A percentile compares a stretch with the other conserved stretches of the same genome.
Evolutionary conservation across 2,888 invertebrate genomes (phyloP).

Genomic region (Synanthedon formicaeformis): DNA sequence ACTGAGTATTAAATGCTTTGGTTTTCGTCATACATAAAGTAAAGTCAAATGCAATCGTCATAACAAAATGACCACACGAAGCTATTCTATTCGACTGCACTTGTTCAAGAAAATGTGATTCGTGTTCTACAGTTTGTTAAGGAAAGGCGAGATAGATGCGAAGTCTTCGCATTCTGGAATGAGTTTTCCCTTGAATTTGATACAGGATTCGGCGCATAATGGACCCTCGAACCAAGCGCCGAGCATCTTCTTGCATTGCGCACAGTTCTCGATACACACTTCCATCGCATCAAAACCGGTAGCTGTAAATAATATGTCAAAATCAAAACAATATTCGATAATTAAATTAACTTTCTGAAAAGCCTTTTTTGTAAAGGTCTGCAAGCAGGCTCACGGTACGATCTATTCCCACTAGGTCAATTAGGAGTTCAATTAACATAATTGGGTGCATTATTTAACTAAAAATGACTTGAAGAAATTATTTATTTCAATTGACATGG

Average conservation of each 20-base stretch:
- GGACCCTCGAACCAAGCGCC: constrained; percentile 89
- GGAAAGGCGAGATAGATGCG: constrained; percentile 82
- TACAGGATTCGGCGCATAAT: constrained; percentile 85
- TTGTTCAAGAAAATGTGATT: too few species aligned
- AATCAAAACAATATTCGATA: constrained; percentile 3
- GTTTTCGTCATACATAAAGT: constrained; percentile 13
- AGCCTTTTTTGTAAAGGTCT: too few species aligned
- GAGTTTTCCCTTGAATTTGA: constrained; percentile 84
- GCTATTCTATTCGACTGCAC: too few species aligned
- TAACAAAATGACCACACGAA: too few species aligned
- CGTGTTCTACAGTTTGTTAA: constrained; percentile 55
- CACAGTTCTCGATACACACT: constrained; percentile 87
- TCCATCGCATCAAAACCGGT: constrained; percentile 71
- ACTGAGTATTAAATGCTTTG: constrained; percentile 37
- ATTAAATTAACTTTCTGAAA: too few species aligned
- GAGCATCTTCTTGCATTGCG: constrained; percentile 90
- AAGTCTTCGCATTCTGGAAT: constrained; percentile 89
- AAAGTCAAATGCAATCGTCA: too few species aligned
- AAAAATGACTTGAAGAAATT: too few species aligned
- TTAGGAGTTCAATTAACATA: too few species aligned
- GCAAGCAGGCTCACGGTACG: too few species aligned
- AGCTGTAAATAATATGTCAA: constrained; percentile 22
- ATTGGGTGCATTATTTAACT: too few species aligned
- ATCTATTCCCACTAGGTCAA: too few species aligned
- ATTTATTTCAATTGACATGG: too few species aligned